These are phyloP conservation scores for Periophthalmus modestus DNA, from an alignment of 2,113 vertebrate species.

Conservation along the genomic window DNA sequence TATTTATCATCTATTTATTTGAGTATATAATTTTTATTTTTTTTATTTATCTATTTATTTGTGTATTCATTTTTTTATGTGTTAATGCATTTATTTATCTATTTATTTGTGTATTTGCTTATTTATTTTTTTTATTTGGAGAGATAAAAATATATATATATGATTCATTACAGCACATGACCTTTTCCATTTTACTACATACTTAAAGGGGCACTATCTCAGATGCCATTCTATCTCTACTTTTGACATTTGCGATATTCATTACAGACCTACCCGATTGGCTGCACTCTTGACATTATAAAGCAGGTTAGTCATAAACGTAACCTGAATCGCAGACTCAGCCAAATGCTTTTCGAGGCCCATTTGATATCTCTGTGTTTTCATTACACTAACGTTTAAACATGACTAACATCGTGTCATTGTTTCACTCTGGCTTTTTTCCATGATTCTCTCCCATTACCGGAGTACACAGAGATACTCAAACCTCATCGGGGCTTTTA, in stretches of 20 bases:
- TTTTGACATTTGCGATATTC: not conserved
- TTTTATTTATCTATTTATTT: too few relatives aligned
- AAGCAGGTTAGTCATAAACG: not conserved
- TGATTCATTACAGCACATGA: not conserved
- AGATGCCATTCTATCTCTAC: not conserved
- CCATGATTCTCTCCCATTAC: constrained; percentile 45
- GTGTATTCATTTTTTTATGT: too few relatives aligned
- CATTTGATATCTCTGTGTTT: not conserved
- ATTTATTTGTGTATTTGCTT: too few relatives aligned
- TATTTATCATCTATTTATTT: too few relatives aligned
- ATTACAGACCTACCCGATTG: not conserved
- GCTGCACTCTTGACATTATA: not conserved
- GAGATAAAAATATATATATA: not conserved
- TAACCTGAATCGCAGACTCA: constrained; percentile 24
- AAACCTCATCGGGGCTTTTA: constrained; percentile 46
- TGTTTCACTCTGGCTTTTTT: constrained; percentile 32
- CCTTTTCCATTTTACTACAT: not conserved
- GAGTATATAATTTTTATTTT: too few relatives aligned
- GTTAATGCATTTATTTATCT: too few relatives aligned
- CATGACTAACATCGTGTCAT: constrained; percentile 23
- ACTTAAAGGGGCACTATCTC: too few relatives aligned
- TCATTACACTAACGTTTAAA: constrained; percentile 23
- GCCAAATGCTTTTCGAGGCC: constrained; percentile 13
- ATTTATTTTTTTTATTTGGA: too few relatives aligned
- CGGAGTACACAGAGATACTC: constrained; percentile 50